A percentile compares a stretch with the other conserved stretches of the same genome.
Evolutionary conservation across 2,888 invertebrate genomes (phyloP).

Genomic region (Labia minor): DNA sequence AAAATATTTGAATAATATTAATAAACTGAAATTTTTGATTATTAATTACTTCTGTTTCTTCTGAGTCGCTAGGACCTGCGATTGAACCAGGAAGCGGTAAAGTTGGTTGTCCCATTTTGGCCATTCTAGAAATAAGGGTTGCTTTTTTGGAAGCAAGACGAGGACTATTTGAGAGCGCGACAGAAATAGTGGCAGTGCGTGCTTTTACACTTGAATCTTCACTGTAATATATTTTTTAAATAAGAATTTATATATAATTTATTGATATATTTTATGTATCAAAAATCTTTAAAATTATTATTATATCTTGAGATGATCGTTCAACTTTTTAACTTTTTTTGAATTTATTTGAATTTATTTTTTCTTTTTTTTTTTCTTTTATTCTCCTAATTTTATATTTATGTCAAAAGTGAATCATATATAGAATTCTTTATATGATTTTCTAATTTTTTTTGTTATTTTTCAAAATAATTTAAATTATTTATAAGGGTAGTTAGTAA

Average conservation of each 20-base stretch:
- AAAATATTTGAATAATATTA: neutral
- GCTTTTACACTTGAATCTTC: slow-evolving; percentile 25
- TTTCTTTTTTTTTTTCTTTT: too few relatives aligned
- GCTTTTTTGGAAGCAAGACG: slow-evolving; percentile 33
- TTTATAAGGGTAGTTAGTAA: too few relatives aligned
- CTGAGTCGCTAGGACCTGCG: slow-evolving; percentile 38
- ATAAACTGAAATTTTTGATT: neutral
- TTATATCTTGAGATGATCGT: neutral
- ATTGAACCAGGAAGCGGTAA: slow-evolving; percentile 33
- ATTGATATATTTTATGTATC: too few relatives aligned
- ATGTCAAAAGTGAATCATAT: too few relatives aligned
- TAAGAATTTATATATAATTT: neutral
- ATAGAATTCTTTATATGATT: too few relatives aligned
- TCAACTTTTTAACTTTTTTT: neutral
- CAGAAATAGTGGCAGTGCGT: slow-evolving; percentile 25
- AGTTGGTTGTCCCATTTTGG: slow-evolving; percentile 46
- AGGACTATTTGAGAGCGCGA: slow-evolving; percentile 25
- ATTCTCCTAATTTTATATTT: too few relatives aligned
- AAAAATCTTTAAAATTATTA: neutral
- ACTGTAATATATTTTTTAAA: slow-evolving; percentile 14
- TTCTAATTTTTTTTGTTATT: too few relatives aligned
- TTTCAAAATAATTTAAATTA: too few relatives aligned
- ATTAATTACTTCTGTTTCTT: slow-evolving; percentile 36
- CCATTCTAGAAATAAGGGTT: slow-evolving; percentile 44
- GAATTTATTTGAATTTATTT: too few relatives aligned